These are phyloP conservation scores for Auanema freiburgensis DNA, from an alignment of 2,888 invertebrate genomes.

Conservation along the genomic window DNA sequence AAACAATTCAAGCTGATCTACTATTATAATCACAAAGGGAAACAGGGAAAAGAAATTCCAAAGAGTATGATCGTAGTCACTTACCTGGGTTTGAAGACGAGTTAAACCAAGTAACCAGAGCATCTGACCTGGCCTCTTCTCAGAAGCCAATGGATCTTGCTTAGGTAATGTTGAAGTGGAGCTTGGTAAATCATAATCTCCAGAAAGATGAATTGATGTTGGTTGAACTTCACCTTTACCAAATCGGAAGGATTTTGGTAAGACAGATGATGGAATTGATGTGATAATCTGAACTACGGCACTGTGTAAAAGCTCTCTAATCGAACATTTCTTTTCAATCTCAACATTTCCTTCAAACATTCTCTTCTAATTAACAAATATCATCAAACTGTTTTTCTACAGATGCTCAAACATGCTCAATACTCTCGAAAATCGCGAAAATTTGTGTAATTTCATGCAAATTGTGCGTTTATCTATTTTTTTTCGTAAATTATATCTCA, in stretches of 20 bases:
- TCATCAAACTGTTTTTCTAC: no score
- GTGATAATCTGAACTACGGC: slow-evolving; percentile 51
- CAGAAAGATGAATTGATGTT: slow-evolving; percentile 58
- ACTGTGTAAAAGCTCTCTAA: no score
- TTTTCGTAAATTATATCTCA: no score
- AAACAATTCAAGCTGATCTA: no score
- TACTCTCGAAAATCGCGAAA: no score
- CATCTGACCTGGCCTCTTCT: slow-evolving; percentile 57
- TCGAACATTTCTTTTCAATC: background rate
- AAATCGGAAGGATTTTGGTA: slow-evolving; percentile 60
- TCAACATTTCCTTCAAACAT: background rate
- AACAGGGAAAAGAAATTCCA: no score
- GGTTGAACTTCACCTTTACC: slow-evolving; percentile 62
- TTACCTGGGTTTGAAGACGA: slow-evolving; percentile 61
- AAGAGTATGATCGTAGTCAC: background rate
- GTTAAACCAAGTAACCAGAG: slow-evolving; percentile 62
- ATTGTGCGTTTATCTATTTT: no score
- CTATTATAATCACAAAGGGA: no score
- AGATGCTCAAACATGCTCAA: no score
- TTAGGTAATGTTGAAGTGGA: slow-evolving; percentile 26
- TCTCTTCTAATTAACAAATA: background rate
- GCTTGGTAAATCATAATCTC: slow-evolving; percentile 46
- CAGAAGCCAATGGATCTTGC: slow-evolving; percentile 21
- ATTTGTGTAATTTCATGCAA: no score
- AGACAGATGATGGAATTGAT: slow-evolving; percentile 54